phyloP scores from a whole-genome alignment of 2,797 vertebrate species.

The Ctenopoma multispine region DNA sequence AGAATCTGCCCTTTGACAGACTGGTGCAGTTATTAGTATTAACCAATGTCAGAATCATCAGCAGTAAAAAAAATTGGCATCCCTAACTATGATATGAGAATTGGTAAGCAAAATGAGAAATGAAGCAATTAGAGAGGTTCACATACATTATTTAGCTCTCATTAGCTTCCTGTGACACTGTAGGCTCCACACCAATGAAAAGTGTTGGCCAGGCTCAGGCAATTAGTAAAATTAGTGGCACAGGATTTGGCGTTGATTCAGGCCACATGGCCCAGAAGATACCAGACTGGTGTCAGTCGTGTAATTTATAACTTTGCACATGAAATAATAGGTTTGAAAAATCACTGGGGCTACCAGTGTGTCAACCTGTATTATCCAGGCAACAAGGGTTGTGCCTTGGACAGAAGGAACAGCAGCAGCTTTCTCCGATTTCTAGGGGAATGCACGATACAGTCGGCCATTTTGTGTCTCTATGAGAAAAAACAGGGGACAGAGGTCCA shows the following conservation, averaged over 20 bases:
- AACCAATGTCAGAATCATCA: slow-evolving; percentile 77
- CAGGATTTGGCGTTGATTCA: slow-evolving; percentile 87
- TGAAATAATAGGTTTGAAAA: slow-evolving; percentile 88
- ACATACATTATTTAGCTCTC: slow-evolving; percentile 90
- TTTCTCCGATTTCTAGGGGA: slow-evolving; percentile 50
- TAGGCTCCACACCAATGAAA: slow-evolving; percentile 85
- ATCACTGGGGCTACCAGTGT: slow-evolving; percentile 76
- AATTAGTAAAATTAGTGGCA: slow-evolving; percentile 91
- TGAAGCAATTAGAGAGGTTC: slow-evolving; percentile 89
- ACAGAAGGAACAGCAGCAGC: slow-evolving; percentile 62
- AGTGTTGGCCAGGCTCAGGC: slow-evolving; percentile 85
- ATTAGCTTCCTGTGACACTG: slow-evolving; percentile 89
- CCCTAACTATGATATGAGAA: slow-evolving; percentile 82
- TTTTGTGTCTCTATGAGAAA: slow-evolving; percentile 75
- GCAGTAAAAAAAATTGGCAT: slow-evolving; percentile 75
- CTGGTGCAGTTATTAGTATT: slow-evolving; percentile 76
- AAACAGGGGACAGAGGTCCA: slow-evolving; percentile 80
- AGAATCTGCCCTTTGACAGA: slow-evolving; percentile 62
- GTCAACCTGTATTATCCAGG: slow-evolving; percentile 79
- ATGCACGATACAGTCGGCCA: slow-evolving; percentile 68
- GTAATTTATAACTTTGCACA: slow-evolving; percentile 87
- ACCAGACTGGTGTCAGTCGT: slow-evolving; percentile 84
- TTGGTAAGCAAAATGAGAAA: slow-evolving; percentile 87
- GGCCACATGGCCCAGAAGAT: slow-evolving; percentile 89
- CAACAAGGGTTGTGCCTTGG: slow-evolving; percentile 70